Percentiles rank a stretch among this genome's conserved stretches.
These are phyloP conservation scores for Punctoribates punctum DNA, from an alignment of 2,888 invertebrate genomes.

Conservation along the genomic window DNA sequence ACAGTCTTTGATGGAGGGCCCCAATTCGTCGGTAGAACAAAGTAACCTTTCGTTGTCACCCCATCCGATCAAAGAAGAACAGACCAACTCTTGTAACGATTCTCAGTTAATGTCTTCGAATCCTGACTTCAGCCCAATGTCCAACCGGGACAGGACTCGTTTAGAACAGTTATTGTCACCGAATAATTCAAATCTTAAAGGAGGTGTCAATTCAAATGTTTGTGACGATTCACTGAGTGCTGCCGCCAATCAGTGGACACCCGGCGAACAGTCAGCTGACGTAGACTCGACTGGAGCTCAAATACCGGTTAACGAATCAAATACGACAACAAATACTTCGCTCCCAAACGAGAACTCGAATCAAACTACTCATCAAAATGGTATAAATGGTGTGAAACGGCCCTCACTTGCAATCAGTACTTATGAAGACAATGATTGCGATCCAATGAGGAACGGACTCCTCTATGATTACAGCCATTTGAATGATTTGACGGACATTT, in stretches of 20 bases:
- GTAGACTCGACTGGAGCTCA: not conserved
- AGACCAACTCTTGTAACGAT: not conserved
- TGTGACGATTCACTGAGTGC: slow-evolving; percentile 12
- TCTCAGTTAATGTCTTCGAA: not conserved
- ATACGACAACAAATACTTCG: not conserved
- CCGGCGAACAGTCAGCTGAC: slow-evolving; percentile 22
- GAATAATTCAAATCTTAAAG: slow-evolving; percentile 22
- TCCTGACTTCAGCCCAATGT: slow-evolving; percentile 4
- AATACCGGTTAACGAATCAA: not conserved
- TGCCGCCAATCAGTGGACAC: slow-evolving; percentile 29
- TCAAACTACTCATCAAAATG: slow-evolving; percentile 11
- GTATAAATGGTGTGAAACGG: slow-evolving; percentile 59
- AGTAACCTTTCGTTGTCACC: slow-evolving; percentile 20
- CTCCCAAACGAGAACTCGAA: not conserved
- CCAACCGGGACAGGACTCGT: slow-evolving; percentile 17
- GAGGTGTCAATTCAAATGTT: not conserved
- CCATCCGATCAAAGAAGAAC: slow-evolving; percentile 22
- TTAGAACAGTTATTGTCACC: slow-evolving; percentile 39
- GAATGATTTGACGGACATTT: slow-evolving; percentile 15
- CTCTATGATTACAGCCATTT: slow-evolving; percentile 42
- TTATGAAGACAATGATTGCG: slow-evolving; percentile 58
- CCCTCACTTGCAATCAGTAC: slow-evolving; percentile 74
- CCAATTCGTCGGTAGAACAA: slow-evolving; percentile 28
- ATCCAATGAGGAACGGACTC: slow-evolving; percentile 15
- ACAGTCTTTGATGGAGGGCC: slow-evolving; percentile 30